phyloP scores from a whole-genome alignment of 2,797 vertebrate genomes.

The Tokudaia muenninki region DNA sequence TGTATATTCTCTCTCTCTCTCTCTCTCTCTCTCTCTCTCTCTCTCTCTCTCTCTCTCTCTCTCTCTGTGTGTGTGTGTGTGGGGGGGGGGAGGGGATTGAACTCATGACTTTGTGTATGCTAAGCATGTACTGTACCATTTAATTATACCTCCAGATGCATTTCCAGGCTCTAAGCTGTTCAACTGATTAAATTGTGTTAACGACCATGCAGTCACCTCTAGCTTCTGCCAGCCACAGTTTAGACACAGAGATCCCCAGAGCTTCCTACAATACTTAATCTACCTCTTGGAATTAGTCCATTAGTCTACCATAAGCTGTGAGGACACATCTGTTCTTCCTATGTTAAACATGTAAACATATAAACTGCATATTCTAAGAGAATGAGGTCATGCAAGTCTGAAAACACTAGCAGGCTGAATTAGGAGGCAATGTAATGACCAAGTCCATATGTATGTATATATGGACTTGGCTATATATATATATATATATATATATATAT shows the following conservation, averaged over 20 bases:
- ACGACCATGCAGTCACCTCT: not conserved
- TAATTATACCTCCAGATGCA: not conserved
- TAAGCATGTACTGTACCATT: not conserved
- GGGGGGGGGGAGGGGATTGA: rapidly evolving
- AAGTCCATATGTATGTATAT: not conserved
- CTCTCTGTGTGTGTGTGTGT: not conserved
- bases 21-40: not conserved
- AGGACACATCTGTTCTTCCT: not conserved
- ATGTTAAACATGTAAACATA: not conserved
- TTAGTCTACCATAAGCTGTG: not conserved
- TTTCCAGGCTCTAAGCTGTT: not conserved
- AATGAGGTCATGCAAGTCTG: not conserved
- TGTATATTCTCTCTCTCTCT: not conserved
- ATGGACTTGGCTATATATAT: no score
- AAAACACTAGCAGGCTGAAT: not conserved
- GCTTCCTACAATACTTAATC: not conserved
- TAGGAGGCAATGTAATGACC: not conserved
- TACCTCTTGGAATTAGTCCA: not conserved
- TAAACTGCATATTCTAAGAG: not conserved
- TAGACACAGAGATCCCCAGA: not conserved
- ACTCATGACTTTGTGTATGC: not conserved
- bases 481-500: not conserved
- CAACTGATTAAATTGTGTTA: not conserved
- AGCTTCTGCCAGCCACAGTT: not conserved
- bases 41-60: not conserved